Evolutionary conservation across 2,888 invertebrate genomes (phyloP), one percentile per base, ranked within the genome.

Genomic region (Drosophila cognata): DNA sequence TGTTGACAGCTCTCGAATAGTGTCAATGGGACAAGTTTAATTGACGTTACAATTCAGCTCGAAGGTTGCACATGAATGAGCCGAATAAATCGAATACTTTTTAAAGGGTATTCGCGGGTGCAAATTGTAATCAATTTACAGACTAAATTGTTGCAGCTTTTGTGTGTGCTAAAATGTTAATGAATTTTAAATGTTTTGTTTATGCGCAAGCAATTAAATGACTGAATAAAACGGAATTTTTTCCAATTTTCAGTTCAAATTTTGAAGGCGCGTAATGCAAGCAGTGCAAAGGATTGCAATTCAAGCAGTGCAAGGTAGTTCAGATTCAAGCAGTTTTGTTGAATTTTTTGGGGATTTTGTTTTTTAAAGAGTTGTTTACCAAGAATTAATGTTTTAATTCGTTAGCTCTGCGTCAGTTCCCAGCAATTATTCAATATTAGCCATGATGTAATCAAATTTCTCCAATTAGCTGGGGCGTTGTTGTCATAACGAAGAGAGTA

Each of bases 11-110:
- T 71, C 69, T 71, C 73, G 73, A 81, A 81, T 80, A 74, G 71
- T 83, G 87, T 78, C 80, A 85, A 76, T 68, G 71, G 33, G 71
- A 75, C 71, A 73, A 80, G 61, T 77, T 71, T 53, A 82, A 89
- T 88, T 82, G 79, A 72, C 87, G 75, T 69, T 76, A 69, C 87
- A 90, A 82, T 79, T 79, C 82, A 82, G 89, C 89, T 77, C 46
- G 77, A 77, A 58, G 56, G 74, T 46, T 76, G 48, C 64, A 60
- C 52, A 52, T 73, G 60, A 78, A 41, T 77, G 38, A 67, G 35
- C 56, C 16, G n/a, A 41, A 58, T 25, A 13, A 43, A 51, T 35
- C n/a, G 48, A 29, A 5, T 29, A 50, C 2, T 56, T 55, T 21
- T 21, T 4, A 21, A 10, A 31, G 43, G 28, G 31, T 38, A 70